phyloP scores from a whole-genome alignment of 2,113 vertebrate genomes.

The Hydrolagus affinis region DNA sequence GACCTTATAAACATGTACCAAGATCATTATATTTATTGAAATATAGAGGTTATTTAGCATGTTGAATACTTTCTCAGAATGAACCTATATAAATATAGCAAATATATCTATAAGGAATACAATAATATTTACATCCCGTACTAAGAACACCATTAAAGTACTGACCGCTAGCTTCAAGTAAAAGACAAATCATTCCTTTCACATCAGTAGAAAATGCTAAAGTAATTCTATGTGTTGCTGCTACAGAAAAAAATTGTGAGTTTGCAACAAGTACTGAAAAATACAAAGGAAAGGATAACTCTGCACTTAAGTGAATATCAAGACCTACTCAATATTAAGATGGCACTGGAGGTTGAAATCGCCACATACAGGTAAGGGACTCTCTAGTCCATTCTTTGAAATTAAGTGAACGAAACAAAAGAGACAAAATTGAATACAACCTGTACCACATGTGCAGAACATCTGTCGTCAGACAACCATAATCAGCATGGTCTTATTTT shows the following conservation, averaged over 20 bases:
- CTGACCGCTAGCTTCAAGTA: not conserved
- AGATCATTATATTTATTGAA: too few relatives aligned
- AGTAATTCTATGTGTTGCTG: not conserved
- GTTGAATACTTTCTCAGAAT: not conserved
- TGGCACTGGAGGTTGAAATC: conserved; percentile 63
- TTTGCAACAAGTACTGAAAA: conserved; percentile 50
- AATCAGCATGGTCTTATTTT: too few relatives aligned
- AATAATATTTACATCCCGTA: too few relatives aligned
- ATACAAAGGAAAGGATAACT: conserved; percentile 54
- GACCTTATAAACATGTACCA: too few relatives aligned
- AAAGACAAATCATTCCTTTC: not conserved
- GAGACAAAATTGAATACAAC: not conserved
- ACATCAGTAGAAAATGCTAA: not conserved
- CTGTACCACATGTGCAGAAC: not conserved
- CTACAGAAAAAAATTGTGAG: conserved; percentile 47
- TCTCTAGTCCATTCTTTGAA: not conserved
- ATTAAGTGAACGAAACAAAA: not conserved
- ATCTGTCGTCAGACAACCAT: not conserved
- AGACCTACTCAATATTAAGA: conserved; percentile 61
- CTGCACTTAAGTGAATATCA: conserved; percentile 61
- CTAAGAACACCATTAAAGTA: not conserved
- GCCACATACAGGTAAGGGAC: conserved; percentile 57
- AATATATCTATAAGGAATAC: too few relatives aligned
- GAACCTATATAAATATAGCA: not conserved
- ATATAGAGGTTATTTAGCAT: too few relatives aligned